A percentile compares a stretch with the other conserved stretches of the same genome.
Conservation (phyloP, 2,888 invertebrate genomes). For the Rhingia campestris region DNA sequence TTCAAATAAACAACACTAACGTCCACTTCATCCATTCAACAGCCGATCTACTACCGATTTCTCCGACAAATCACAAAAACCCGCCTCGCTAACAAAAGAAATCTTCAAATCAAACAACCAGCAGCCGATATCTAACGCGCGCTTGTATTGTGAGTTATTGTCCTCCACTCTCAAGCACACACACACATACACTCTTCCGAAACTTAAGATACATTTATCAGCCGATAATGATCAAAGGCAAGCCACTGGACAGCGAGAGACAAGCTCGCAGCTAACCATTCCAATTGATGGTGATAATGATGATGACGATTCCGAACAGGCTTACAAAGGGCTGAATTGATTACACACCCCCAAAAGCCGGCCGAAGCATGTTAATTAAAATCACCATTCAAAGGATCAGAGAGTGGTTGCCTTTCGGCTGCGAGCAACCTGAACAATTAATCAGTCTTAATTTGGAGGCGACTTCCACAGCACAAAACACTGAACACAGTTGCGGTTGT, state of each 20-base stretch:
- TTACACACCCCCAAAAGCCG: conserved; percentile 28
- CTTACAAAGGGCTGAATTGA: conserved; percentile 42
- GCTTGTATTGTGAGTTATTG: conserved; percentile 62
- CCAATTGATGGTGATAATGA: conserved; percentile 64
- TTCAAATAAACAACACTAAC: conserved; percentile 68
- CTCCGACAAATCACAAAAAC: background rate
- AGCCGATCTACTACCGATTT: conserved; percentile 36
- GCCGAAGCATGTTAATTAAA: conserved; percentile 55
- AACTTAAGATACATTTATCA: conserved; percentile 59
- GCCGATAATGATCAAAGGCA: conserved; percentile 64
- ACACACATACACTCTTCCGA: conserved; percentile 3
- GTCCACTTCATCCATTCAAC: conserved; percentile 49
- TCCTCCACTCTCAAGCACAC: conserved; percentile 6
- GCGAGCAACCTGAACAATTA: conserved; percentile 60
- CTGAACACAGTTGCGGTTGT: conserved; percentile 26
- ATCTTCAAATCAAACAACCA: conserved; percentile 50
- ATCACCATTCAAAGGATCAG: conserved; percentile 26
- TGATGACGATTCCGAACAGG: conserved; percentile 27
- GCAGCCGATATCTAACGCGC: conserved; percentile 40
- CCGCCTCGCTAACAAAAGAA: conserved; percentile 25
- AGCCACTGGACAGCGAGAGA: conserved; percentile 47
- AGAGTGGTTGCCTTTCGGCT: background rate
- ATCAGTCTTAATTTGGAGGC: conserved; percentile 70
- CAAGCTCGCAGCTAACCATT: conserved; percentile 41
- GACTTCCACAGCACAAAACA: conserved; percentile 32